Evolutionary conservation across 1,140 invertebrate species (phyloP), one percentile per base, ranked within the genome.

Genomic region (Aphaenogaster rudis): DNA sequence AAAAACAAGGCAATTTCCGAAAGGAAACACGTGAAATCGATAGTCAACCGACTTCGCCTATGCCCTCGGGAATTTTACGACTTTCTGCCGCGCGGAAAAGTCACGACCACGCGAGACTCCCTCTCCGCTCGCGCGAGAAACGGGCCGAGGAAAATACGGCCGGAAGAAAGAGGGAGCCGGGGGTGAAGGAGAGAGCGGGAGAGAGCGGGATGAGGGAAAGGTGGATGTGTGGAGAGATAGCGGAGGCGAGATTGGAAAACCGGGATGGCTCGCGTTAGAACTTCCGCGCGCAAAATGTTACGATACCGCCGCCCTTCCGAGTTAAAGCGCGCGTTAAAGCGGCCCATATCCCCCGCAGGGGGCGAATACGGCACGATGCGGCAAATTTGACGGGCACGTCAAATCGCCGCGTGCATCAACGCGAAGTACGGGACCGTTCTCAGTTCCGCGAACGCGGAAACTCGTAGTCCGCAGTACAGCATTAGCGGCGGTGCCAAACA

Each of bases 21-120:
- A 92, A 91, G 85, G 91, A 92, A 92, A 92, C 89, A 90, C 86
- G 87, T 59, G 88, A 90, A 92, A 92, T 92, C 91, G 89, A 92
- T 92, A 92, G 88, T 80, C 57, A 66, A 69, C 61, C 21, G 66
- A 59, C 59, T 79, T 86, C 81, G 61, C 64, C 71, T 67, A 52
- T 67, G 61, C 71, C 86, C 59, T 64, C 79, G 79, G 74, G n/a
- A 74, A 76, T 86, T 90, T 90, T 90, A 88, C 81, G 88, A 81
- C 77, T 86, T 63, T 52, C 48, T 21, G 86, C 54, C 36, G 88
- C 72, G 86, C 61, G 80, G 86, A 91, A 91, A 91, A 91, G 88
- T 86, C 89, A 91, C 86, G 64, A 79, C 78, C 66, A 66, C 28
- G 86, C 78, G 86, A 21, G 36, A 63, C 42, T 33, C 52, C 11